phyloP scores from a whole-genome alignment of 1,140 invertebrate genomes.

The Drosophila kurseongensis region DNA sequence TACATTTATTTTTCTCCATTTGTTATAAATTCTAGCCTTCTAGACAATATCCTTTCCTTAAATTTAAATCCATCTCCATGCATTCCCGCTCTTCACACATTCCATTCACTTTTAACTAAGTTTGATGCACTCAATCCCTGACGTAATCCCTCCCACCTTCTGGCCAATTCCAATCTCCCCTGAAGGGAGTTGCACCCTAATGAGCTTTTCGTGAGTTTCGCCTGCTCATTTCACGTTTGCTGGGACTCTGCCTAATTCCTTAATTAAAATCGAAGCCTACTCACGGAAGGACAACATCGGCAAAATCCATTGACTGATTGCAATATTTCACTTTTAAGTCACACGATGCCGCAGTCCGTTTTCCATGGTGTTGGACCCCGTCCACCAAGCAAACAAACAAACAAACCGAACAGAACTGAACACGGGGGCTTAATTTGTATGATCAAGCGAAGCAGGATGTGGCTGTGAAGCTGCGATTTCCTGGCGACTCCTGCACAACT shows the following conservation, averaged over 20 bases:
- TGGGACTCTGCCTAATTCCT: conserved; percentile 69
- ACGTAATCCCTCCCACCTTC: conserved; percentile 17
- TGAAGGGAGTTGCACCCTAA: conserved; percentile 39
- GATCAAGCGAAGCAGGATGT: conserved; percentile 44
- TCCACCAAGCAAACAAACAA: conserved; percentile 63
- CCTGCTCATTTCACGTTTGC: conserved; percentile 50
- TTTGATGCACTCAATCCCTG: conserved; percentile 30
- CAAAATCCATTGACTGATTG: conserved; percentile 80
- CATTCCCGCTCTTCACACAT: background rate
- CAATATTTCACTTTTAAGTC: conserved; percentile 82
- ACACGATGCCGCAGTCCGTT: conserved; percentile 42
- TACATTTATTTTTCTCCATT: no score
- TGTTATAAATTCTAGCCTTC: background rate
- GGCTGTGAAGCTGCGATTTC: conserved; percentile 28
- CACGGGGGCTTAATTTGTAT: conserved; percentile 79
- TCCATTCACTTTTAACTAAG: conserved; percentile 30
- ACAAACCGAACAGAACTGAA: conserved; percentile 38
- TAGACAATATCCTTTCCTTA: no score
- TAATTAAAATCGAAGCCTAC: conserved; percentile 82
- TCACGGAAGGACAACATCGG: conserved; percentile 26
- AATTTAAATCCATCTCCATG: background rate
- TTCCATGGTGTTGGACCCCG: conserved; percentile 15
- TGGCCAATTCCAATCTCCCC: conserved; percentile 9
- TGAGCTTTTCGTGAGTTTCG: conserved; percentile 61
- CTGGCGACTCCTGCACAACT: conserved; percentile 7